Evolutionary conservation across 2,113 vertebrate genomes (phyloP).

Genomic region (Anas platyrhynchos): DNA sequence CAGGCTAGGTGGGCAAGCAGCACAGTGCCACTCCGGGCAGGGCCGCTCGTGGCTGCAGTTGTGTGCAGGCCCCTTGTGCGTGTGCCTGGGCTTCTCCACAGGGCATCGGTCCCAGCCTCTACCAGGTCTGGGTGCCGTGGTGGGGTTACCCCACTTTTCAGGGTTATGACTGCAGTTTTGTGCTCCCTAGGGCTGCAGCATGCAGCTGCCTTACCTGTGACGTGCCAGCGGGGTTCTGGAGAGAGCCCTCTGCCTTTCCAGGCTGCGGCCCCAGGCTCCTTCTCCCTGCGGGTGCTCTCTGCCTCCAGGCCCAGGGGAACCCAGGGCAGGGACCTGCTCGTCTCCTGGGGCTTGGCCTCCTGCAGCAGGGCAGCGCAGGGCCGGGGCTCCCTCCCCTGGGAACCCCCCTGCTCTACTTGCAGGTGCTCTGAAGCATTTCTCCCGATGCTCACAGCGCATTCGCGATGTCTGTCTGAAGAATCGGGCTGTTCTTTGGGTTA

Average conservation of each 20-base stretch:
- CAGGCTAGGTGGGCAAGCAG: background rate
- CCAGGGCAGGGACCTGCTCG: background rate
- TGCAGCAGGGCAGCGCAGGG: background rate
- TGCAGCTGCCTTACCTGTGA: background rate
- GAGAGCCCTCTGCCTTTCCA: background rate
- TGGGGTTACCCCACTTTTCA: accelerated
- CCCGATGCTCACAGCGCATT: accelerated
- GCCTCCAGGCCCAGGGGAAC: background rate
- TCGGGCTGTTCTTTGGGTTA: accelerated
- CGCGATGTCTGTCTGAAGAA: accelerated
- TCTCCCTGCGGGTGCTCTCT: background rate
- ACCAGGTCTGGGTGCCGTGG: accelerated
- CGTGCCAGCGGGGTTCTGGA: background rate
- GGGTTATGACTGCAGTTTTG: accelerated
- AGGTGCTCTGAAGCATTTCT: accelerated
- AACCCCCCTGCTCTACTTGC: background rate
- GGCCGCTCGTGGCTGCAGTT: accelerated
- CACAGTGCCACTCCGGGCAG: accelerated
- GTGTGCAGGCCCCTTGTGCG: accelerated
- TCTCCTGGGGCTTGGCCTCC: background rate
- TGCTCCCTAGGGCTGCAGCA: accelerated
- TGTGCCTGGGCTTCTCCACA: accelerated
- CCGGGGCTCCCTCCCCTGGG: background rate
- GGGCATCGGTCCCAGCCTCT: accelerated
- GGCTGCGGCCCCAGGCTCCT: accelerated